Evolutionary conservation across 2,797 vertebrate genomes (phyloP), one percentile per base, ranked within the genome.

Genomic region (Molossus molossus): DNA sequence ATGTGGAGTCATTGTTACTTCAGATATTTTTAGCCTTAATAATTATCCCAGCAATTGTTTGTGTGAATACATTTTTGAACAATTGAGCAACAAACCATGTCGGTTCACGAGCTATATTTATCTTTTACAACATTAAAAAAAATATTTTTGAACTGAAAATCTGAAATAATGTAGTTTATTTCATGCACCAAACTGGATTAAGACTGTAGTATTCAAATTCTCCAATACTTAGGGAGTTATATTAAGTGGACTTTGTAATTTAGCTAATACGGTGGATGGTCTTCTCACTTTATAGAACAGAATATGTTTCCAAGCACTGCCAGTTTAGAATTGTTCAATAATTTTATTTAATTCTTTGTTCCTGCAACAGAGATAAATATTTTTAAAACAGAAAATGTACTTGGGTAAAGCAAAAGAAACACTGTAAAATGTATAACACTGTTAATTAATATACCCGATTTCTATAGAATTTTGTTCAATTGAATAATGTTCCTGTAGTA

Each of bases 1-100:
- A 97, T 97, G 96, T 96, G 97, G 97, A 98, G 98, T 98, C 98
- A 97, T 76, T 95, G 96, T 82, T 97, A 98, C 96, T 97, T 98
- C 96, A 94, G 96, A 89, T 98, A 96, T 98, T 98, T 98, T 96
- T 97, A 96, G 98, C 97, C 97, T 98, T 98, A 98, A 98, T 99
- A 98, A 98, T 98, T 97, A 91, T 91, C 89, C 85, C 0, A 80
- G 97, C 97, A 97, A 95, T 98, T 98, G 94, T 98, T 98, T 98
- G 96, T 95, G 72, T 72, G 98, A 98, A 96, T 53, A 33, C 48
- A 62, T 83, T 97, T 98, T 97, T 93, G 95, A 98, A 98, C 91
- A 98, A 96, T 50, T 86, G 96, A 98, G 87, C 91, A 96, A 95
- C 95, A 96, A 96, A 83, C 27, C 84, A 48, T 97, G 96, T 97